Conservation (phyloP, 30 jellyfish, hydroid and myxozoan genomes). For the Aurelia coerulea region DNA sequence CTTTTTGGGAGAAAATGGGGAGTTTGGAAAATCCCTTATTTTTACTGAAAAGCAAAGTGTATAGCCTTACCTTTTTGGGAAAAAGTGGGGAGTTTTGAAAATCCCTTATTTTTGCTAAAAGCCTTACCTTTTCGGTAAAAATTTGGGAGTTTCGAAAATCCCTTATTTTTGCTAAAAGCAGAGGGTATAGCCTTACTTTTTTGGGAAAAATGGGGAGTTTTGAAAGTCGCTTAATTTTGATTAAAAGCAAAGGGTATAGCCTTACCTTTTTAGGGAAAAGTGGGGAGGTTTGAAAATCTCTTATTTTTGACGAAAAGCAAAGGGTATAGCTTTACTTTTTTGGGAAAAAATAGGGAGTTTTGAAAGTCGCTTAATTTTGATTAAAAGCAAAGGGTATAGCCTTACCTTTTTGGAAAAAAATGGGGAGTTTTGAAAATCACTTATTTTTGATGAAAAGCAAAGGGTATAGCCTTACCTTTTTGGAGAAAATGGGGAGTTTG, state of each 20-base stretch:
- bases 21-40: background rate
- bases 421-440: too few species aligned
- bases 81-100: background rate
- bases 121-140: background rate
- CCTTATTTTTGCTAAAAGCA: background rate
- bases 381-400: too few species aligned
- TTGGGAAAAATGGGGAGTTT: background rate
- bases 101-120: background rate
- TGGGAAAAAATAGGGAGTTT: background rate
- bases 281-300: too few species aligned
- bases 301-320: background rate
- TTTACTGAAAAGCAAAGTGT: background rate
- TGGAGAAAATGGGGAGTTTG: too few species aligned
- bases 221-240: background rate
- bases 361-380: background rate
- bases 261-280: too few species aligned
- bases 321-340: slow-evolving; percentile 1
- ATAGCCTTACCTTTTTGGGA: background rate
- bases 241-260: too few species aligned
- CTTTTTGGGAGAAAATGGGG: background rate
- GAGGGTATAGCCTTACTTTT: background rate
- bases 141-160: background rate
- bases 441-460: too few species aligned
- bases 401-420: too few species aligned
- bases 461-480: too few species aligned